These are phyloP conservation scores for Ptycholaimellus sp. DNA, from an alignment of 2,888 invertebrate genomes.

Conservation along the genomic window DNA sequence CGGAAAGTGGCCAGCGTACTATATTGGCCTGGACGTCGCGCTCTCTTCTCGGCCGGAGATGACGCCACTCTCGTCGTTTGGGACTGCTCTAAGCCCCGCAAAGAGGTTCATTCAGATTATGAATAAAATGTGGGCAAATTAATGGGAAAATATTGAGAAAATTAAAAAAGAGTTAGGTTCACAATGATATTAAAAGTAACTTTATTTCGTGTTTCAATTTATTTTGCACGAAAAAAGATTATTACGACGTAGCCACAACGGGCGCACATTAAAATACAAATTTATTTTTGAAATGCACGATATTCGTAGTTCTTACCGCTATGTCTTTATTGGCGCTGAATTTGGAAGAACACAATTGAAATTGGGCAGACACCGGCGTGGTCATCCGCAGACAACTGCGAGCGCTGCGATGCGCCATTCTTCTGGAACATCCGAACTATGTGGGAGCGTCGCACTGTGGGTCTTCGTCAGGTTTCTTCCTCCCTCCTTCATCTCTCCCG, in stretches of 20 bases:
- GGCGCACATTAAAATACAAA: not conserved
- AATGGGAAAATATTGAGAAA: too few species aligned
- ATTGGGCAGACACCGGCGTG: slow-evolving; percentile 77
- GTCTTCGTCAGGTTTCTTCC: slow-evolving; percentile 3
- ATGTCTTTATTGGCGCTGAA: slow-evolving; percentile 68
- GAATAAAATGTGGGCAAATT: too few species aligned
- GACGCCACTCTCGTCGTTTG: too few species aligned
- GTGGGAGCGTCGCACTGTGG: slow-evolving; percentile 47
- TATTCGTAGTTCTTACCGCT: slow-evolving; percentile 34
- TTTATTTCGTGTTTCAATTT: slow-evolving; percentile 3
- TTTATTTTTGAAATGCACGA: not conserved
- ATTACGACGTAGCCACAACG: not conserved
- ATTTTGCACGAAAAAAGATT: not conserved
- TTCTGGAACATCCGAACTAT: slow-evolving; percentile 96
- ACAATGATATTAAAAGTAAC: too few species aligned
- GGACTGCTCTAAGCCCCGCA: too few species aligned
- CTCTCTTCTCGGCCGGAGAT: too few species aligned
- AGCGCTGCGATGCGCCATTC: slow-evolving; percentile 77
- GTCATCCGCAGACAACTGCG: slow-evolving; percentile 77
- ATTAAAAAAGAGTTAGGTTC: too few species aligned
- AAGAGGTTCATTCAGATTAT: too few species aligned
- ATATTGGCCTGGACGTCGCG: too few species aligned
- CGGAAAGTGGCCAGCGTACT: slow-evolving; percentile 31
- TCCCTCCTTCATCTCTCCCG: slow-evolving; percentile 1
- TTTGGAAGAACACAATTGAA: too few species aligned